phyloP scores from a whole-genome alignment of 2,888 invertebrate species.

The Andricus quercusramuli region DNA sequence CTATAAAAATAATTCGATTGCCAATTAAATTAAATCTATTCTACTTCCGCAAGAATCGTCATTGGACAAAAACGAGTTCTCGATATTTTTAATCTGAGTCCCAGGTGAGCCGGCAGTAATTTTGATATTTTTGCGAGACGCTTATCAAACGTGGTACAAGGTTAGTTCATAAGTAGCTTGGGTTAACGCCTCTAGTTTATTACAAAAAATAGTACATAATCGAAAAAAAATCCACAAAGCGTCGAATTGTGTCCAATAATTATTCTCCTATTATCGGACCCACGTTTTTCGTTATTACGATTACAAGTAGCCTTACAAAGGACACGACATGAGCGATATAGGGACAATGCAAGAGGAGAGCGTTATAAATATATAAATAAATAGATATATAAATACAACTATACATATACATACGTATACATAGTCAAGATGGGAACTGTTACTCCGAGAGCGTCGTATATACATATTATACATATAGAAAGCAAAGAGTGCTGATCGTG shows the following conservation, averaged over 20 bases:
- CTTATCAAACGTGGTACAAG: constrained; percentile 58
- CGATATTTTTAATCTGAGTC: constrained; percentile 47
- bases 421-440: constrained; percentile 49
- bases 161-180: constrained; percentile 56
- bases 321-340: constrained; percentile 53
- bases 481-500: constrained; percentile 43
- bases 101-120: constrained; percentile 52
- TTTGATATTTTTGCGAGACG: constrained; percentile 60
- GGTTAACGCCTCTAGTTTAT: constrained; percentile 25
- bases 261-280: constrained; percentile 43
- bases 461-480: constrained; percentile 53
- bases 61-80: constrained; percentile 12
- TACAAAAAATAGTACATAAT: constrained; percentile 28
- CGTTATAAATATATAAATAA: constrained; percentile 64
- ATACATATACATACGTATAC: constrained; percentile 55
- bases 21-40: constrained; percentile 12
- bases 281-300: constrained; percentile 52
- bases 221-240: constrained; percentile 27
- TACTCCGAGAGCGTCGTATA: constrained; percentile 54
- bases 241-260: constrained; percentile 32
- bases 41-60: constrained; percentile 40
- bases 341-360: constrained; percentile 55
- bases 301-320: constrained; percentile 55
- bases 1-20: constrained; percentile 27
- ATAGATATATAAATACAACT: constrained; percentile 55